Evolutionary conservation across 2,888 invertebrate genomes (phyloP).

Genomic region (Epistrophella euchroma): DNA sequence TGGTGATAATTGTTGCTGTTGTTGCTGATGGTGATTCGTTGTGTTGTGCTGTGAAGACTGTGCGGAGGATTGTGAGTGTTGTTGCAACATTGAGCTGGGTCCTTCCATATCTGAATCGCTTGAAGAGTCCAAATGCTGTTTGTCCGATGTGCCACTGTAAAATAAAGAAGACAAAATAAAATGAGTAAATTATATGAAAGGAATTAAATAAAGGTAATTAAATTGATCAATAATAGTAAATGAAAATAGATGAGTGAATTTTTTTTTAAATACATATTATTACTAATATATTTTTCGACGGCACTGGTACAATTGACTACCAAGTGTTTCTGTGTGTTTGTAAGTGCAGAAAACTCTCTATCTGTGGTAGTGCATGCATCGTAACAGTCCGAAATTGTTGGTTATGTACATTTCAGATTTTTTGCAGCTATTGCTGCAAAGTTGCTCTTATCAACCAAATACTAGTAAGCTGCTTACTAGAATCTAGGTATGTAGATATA

Average conservation of each 20-base stretch:
- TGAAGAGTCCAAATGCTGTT: slow-evolving; percentile 84
- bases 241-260: not conserved
- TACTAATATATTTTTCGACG: too few relatives aligned
- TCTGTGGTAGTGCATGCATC: too few relatives aligned
- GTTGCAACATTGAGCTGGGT: slow-evolving; percentile 80
- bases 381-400: too few relatives aligned
- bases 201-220: not conserved
- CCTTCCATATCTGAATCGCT: slow-evolving; percentile 84
- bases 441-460: too few relatives aligned
- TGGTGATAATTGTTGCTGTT: slow-evolving; percentile 79
- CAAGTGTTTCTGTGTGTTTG: too few relatives aligned
- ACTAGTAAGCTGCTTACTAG: too few relatives aligned
- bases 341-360: too few relatives aligned
- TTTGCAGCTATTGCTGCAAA: too few relatives aligned
- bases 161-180: slow-evolving; percentile 16
- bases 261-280: not conserved
- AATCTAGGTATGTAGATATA: too few relatives aligned
- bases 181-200: not conserved
- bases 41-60: slow-evolving; percentile 76
- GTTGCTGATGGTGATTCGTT: slow-evolving; percentile 78
- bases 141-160: slow-evolving; percentile 83
- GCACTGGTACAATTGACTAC: too few relatives aligned
- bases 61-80: slow-evolving; percentile 77
- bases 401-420: too few relatives aligned
- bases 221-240: not conserved